Conservation (phyloP, 2,113 vertebrate species). For the Microcebus griseorufus region DNA sequence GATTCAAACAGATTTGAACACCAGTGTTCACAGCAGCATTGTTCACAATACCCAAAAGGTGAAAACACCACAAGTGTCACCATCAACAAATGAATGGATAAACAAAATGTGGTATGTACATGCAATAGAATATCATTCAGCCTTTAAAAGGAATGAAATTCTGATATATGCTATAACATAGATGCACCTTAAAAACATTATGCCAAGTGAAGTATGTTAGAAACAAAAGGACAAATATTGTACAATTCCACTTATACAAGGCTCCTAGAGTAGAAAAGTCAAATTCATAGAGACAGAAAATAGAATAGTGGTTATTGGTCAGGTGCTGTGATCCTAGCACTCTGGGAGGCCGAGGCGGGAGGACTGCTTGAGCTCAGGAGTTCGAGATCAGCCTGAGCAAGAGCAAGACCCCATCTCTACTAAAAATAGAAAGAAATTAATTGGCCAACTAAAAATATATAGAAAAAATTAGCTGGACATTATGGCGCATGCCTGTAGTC, state of each 20-base stretch:
- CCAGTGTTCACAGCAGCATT: not conserved
- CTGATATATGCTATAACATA: not conserved
- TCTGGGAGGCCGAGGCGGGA: too few species aligned
- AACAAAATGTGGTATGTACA: constrained; percentile 5
- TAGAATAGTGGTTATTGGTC: not conserved
- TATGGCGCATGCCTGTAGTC: too few species aligned
- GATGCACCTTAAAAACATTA: not conserved
- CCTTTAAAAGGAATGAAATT: not conserved
- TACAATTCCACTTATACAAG: not conserved
- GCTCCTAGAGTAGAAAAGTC: not conserved
- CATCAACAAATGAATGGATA: not conserved
- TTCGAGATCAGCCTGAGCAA: too few species aligned
- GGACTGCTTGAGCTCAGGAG: too few species aligned
- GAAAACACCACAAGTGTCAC: not conserved
- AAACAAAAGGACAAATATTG: not conserved
- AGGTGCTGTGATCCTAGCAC: too few species aligned
- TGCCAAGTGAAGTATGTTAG: not conserved
- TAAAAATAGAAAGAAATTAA: too few species aligned
- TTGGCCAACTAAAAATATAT: too few species aligned
- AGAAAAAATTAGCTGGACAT: too few species aligned
- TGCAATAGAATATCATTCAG: not conserved
- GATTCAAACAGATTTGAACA: not conserved
- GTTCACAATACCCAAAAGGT: not conserved
- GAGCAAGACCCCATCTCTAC: too few species aligned
- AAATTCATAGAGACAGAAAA: not conserved